These are phyloP conservation scores for Sylvilagus bachmani DNA, from an alignment of 2,113 vertebrate genomes.

Conservation along the genomic window DNA sequence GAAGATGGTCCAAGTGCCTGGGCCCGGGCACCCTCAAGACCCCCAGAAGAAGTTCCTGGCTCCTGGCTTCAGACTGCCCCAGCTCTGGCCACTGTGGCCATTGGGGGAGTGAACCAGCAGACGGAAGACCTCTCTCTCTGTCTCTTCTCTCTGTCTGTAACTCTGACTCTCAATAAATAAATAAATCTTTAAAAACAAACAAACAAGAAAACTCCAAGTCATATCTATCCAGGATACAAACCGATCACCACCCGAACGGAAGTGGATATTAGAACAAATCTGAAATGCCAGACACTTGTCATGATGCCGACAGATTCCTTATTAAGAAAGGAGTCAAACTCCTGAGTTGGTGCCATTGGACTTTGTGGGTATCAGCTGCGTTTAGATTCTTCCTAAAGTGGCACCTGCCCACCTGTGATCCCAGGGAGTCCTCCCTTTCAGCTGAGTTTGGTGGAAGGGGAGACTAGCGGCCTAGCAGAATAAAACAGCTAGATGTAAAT, in stretches of 20 bases:
- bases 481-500: not conserved
- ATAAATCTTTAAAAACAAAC: too few species aligned
- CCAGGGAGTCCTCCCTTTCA: not conserved
- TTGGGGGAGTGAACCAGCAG: too few species aligned
- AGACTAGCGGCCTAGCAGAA: not conserved
- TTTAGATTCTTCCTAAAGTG: not conserved
- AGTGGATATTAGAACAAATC: not conserved
- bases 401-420: not conserved
- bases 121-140: too few species aligned
- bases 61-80: too few species aligned
- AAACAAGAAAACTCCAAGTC: too few species aligned
- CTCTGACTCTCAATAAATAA: too few species aligned
- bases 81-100: too few species aligned
- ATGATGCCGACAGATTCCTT: not conserved
- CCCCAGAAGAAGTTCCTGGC: too few species aligned
- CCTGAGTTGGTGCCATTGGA: not conserved
- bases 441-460: not conserved
- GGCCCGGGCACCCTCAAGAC: too few species aligned
- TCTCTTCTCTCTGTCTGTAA: too few species aligned
- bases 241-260: not conserved
- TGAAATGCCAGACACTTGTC: not conserved
- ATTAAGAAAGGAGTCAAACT: not conserved
- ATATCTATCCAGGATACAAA: not conserved
- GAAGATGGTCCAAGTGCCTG: too few species aligned
- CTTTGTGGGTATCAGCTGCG: not conserved